phyloP scores from a whole-genome alignment of 2,888 invertebrate genomes.

The Ectobius pallidus region DNA sequence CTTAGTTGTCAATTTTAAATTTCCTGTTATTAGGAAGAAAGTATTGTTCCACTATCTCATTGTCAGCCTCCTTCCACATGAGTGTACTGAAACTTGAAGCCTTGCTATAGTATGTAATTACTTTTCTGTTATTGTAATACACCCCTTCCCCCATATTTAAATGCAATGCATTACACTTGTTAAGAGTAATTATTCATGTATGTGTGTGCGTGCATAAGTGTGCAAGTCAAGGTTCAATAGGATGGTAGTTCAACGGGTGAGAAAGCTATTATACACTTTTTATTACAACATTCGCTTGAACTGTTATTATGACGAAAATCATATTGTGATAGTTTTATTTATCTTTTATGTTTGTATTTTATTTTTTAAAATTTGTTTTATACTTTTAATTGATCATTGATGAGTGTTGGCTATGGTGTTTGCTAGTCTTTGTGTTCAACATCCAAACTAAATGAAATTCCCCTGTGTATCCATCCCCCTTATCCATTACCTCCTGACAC shows the following conservation, averaged over 20 bases:
- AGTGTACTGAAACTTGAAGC: neutral
- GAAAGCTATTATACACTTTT: neutral
- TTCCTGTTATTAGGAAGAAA: neutral
- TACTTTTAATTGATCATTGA: conserved; percentile 16
- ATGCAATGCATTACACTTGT: neutral
- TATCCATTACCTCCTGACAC: neutral
- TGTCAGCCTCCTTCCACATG: too few relatives aligned
- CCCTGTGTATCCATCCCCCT: neutral
- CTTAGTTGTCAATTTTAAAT: too few relatives aligned
- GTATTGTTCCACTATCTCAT: neutral
- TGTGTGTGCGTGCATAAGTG: neutral
- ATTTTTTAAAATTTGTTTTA: neutral
- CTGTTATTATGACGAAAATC: conserved; percentile 16
- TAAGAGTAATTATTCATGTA: neutral
- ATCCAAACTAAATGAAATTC: neutral
- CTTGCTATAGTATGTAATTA: neutral
- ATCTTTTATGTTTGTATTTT: conserved; percentile 24
- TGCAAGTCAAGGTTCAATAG: neutral
- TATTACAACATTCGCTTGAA: conserved; percentile 1
- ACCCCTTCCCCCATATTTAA: neutral
- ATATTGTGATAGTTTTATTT: conserved; percentile 25
- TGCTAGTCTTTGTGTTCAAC: conserved; percentile 19
- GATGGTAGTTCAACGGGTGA: neutral
- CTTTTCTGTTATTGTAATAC: neutral
- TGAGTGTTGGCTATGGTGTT: conserved; percentile 17